Conservation (phyloP, 2,113 vertebrate genomes). For the Pseudolaguvia tuberculata region DNA sequence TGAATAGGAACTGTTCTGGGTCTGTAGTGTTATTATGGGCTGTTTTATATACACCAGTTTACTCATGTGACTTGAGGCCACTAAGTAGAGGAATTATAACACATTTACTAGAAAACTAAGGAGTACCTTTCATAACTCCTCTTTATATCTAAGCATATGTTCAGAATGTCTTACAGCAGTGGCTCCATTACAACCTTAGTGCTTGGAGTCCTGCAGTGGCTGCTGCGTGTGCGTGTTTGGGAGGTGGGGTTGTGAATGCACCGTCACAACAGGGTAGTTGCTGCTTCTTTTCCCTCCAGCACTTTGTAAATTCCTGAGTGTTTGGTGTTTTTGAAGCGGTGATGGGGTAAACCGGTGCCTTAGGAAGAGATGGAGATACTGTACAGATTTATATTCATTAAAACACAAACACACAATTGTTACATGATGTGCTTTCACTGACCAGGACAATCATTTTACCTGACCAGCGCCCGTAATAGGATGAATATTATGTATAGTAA, state of each 20-base stretch:
- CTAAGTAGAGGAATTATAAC: background rate
- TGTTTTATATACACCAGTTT: background rate
- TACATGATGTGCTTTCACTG: constrained; percentile 60
- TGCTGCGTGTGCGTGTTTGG: constrained; percentile 13
- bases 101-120: constrained; percentile 4
- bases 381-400: constrained; percentile 60
- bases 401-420: constrained; percentile 13
- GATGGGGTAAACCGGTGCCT: constrained; percentile 79
- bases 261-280: constrained; percentile 36
- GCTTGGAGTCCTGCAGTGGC: constrained; percentile 30
- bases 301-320: constrained; percentile 40
- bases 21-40: constrained; percentile 42
- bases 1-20: constrained; percentile 39
- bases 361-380: constrained; percentile 65
- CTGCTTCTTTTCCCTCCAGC: constrained; percentile 50
- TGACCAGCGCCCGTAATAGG: constrained; percentile 59
- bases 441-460: constrained; percentile 82
- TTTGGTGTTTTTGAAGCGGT: constrained; percentile 41
- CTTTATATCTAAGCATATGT: constrained; percentile 21
- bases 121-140: constrained; percentile 15
- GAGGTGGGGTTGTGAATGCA: constrained; percentile 23
- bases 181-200: background rate
- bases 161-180: background rate
- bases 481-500: constrained; percentile 60
- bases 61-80: background rate